Evolutionary conservation across 64 coral and sea anemone species (phyloP), one percentile per base, ranked within the genome.

Genomic region (Montipora sp.): DNA sequence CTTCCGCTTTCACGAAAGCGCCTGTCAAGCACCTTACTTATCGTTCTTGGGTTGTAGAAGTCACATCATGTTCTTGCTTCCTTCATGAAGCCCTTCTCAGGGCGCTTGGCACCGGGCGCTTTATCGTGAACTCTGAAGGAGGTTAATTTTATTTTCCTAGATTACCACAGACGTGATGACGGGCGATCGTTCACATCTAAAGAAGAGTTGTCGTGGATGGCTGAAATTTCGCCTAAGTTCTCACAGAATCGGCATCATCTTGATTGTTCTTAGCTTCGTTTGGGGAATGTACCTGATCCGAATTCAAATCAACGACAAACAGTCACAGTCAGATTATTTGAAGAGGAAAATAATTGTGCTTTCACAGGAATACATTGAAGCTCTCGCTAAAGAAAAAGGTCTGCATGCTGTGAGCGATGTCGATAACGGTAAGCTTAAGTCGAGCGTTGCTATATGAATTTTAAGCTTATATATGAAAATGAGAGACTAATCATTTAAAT

Each of bases 221-320:
- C n/a, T 45, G 27, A 51, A 48, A n/a, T 77, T 48, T 75, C 81
- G 83, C 20, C 72, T 98, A 11, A 83, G 83, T 11, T 88, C 92
- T 11, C 92, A 94, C 78, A 88, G 95, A 59, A 69, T 98, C 15
- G 95, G 95, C 23, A 57, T 92, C 13, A 36, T 88, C 19, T 48
- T 98, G 48, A 95, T 95, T 50, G 47, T 95, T 11, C 48, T 88
- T 22, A 90, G 87, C 66, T 92, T 98, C 59, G 44, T 95, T 10
- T 98, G 96, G 96, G 94, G 91, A 19, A 73, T 98, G 63, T 98
- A 98, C 77, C 47, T 98, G 10, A 98, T 98, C 23, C 95, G 95
- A 63, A 51, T 91, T 5, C 96, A 98, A 47, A 73, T 98, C 7
- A 95, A 98, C 75, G 91, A 93, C 46, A 81, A 73, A 57, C 48